Evolutionary conservation across 2,113 vertebrate species (phyloP), one percentile per base, ranked within the genome.

Genomic region (Neogale vison): DNA sequence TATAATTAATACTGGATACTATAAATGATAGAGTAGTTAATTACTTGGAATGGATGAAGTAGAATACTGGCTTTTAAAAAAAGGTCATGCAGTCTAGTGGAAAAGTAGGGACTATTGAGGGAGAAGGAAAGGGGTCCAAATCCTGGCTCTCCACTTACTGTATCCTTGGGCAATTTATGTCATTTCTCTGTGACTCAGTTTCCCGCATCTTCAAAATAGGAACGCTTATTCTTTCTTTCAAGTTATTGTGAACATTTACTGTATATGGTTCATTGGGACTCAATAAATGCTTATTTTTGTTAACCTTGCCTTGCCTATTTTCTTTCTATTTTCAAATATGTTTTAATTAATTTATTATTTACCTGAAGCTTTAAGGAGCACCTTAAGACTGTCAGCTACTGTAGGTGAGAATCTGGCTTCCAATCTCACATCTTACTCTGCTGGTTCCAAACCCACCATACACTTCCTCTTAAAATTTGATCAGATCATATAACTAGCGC

Each of bases 141-240:
- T 69, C 42, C 39, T 39, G 47, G 34, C 31, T 95, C 24, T 36
- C 47, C 23, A 36, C 18, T 69, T 94, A 39, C 31, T 92, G 34
- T 77, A 8, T 67, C 36, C n/a, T 76, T 74, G 13, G 52, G 45
- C 26, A 57, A 47, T 72, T 83, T 57, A 76, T 29, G 2, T 45
- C 83, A 93, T 65, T 94, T 47, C 57, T 63, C 31, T 90, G 36
- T 76, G 31, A 57, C 57, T 94, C 39, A 21, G 34, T 93, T 93
- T 95, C 36, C 47, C 18, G 63, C 47, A 63, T 71, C 24, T 80
- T 74, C 42, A 82, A 82, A 96, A 71, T 6, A 57, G 2, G 24
- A 12, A 77, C 59, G 59, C 23, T 59, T 92, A 85, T 95, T 94
- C 12, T 69, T 93, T 23, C 52, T 90, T 88, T 95, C 39, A 82